These are phyloP conservation scores for Brachyhypopomus gauderio DNA, from an alignment of 2,113 vertebrate species.

Conservation along the genomic window DNA sequence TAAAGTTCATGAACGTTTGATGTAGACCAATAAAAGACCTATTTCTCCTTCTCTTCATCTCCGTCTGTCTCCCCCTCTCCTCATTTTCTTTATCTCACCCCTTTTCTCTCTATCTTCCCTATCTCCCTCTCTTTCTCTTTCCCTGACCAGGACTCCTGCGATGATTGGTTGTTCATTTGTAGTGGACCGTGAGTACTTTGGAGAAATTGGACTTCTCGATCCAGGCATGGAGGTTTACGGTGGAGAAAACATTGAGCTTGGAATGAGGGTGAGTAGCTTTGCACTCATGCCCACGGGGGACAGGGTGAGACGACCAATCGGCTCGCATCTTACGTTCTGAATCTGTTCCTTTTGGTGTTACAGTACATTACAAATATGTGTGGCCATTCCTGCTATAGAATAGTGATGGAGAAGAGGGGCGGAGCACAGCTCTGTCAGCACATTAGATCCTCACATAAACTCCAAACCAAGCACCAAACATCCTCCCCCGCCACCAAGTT, in stretches of 20 bases:
- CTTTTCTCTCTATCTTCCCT: not conserved
- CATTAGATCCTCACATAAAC: slow-evolving; percentile 11
- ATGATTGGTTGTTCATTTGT: slow-evolving; percentile 99
- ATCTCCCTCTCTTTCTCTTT: not conserved
- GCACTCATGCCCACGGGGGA: not conserved
- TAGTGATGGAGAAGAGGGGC: too few species aligned
- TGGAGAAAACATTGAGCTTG: slow-evolving; percentile 95
- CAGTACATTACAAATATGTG: not conserved
- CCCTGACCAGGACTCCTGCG: slow-evolving; percentile 85
- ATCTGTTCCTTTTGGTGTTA: not conserved
- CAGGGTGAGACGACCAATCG: too few species aligned
- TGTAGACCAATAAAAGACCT: not conserved
- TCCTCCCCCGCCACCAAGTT: slow-evolving; percentile 17
- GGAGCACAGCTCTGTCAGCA: not conserved
- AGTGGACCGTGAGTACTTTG: slow-evolving; percentile 94
- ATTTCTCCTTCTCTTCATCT: not conserved
- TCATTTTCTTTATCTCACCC: not conserved
- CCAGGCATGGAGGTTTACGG: slow-evolving; percentile 98
- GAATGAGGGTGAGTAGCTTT: slow-evolving; percentile 88
- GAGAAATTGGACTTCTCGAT: slow-evolving; percentile 93
- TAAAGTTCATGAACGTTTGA: not conserved
- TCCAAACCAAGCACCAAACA: slow-evolving; percentile 8
- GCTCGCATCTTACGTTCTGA: too few species aligned
- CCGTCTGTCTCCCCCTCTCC: too few species aligned
- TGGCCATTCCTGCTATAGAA: too few species aligned